phyloP scores from a whole-genome alignment of 1,140 invertebrate genomes.

The Pomacea maculata region DNA sequence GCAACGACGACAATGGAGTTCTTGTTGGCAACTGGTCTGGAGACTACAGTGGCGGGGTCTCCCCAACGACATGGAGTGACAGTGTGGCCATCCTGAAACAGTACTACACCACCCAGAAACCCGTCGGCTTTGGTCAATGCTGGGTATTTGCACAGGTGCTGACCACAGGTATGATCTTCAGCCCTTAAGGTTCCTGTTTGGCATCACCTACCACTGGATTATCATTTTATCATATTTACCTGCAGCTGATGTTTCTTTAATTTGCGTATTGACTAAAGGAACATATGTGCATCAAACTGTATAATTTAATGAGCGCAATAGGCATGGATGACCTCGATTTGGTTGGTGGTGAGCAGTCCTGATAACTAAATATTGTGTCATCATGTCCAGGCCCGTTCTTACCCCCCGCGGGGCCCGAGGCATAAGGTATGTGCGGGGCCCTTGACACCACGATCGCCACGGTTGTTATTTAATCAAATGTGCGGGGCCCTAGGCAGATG shows the following conservation, averaged over 20 bases:
- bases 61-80: slow-evolving; percentile 88
- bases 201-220: not conserved
- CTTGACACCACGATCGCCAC: too few relatives aligned
- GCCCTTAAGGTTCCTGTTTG: too few relatives aligned
- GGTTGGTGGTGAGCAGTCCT: too few relatives aligned
- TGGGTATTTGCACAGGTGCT: slow-evolving; percentile 80
- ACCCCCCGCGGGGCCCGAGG: too few relatives aligned
- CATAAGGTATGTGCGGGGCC: too few relatives aligned
- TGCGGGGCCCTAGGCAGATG: too few relatives aligned
- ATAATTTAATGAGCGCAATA: not conserved
- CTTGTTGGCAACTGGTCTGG: slow-evolving; percentile 89
- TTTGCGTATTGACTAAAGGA: not conserved
- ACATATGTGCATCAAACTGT: slow-evolving; percentile 1
- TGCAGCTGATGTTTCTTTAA: not conserved
- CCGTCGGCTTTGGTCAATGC: slow-evolving; percentile 93
- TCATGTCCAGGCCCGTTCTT: too few relatives aligned
- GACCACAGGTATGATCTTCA: not conserved
- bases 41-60: slow-evolving; percentile 78
- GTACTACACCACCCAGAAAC: slow-evolving; percentile 77
- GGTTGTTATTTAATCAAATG: too few relatives aligned
- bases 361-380: too few relatives aligned
- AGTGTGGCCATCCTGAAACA: slow-evolving; percentile 86
- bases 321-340: too few relatives aligned
- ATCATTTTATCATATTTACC: not conserved
- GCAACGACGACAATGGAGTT: slow-evolving; percentile 84